A percentile compares a stretch with the other conserved stretches of the same genome.
These are phyloP conservation scores for Petrocephalus sullivani DNA, from an alignment of 2,797 vertebrate species.

Conservation along the genomic window DNA sequence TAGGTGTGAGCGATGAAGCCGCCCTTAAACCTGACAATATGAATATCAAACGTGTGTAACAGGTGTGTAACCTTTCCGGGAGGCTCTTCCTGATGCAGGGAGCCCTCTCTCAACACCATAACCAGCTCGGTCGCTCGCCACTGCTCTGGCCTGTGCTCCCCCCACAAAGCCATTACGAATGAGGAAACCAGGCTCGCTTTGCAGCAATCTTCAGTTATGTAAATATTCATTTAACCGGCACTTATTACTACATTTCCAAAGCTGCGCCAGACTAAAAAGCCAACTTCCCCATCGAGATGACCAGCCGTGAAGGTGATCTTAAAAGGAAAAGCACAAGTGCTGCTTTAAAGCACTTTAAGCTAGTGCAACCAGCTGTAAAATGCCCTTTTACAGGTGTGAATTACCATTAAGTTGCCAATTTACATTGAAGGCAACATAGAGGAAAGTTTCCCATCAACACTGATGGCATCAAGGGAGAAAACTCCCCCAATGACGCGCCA, in stretches of 20 bases:
- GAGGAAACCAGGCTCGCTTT: constrained; percentile 15
- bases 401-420: background rate
- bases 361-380: background rate
- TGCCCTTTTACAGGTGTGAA: background rate
- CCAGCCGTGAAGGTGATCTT: background rate
- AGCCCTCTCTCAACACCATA: background rate
- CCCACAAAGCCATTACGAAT: background rate
- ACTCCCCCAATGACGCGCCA: background rate
- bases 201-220: constrained; percentile 26
- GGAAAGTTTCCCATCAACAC: background rate
- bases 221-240: constrained; percentile 26
- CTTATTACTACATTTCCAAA: constrained; percentile 30
- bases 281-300: background rate
- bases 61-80: background rate
- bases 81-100: background rate
- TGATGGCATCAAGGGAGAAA: background rate
- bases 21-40: background rate
- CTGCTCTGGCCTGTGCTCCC: background rate
- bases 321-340: background rate
- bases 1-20: background rate
- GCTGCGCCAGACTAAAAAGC: constrained; percentile 17
- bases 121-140: background rate
- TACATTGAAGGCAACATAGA: background rate
- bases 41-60: background rate
- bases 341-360: background rate